Base-by-base conservation (phyloP, 1,140 invertebrate species). In the Diorhabda elongata region DNA sequence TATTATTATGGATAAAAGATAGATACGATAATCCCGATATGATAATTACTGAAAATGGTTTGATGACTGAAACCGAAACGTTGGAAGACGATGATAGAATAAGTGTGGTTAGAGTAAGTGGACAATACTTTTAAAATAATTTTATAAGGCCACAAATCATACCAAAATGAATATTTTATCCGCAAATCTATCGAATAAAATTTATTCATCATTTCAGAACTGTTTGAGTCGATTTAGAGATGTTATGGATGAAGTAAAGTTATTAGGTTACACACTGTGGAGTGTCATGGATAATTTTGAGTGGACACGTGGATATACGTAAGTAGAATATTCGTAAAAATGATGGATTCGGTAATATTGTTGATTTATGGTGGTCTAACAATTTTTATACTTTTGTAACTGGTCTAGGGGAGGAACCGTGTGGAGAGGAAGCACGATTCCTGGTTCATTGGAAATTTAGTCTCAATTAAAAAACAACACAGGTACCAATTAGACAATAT, bases 1-100 rank as follows among this genome's bases (percentile, higher is more conserved):
- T 85, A 44, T 75, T 91, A 26, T 86, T 86, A 59, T 88, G 86
- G 84, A 83, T 92, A 5, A 82, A 83, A 61, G 75, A 80, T 0
- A 78, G 83, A 5, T 92, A 90, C 75, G 79, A 84, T 63, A 87
- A 90, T 77, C 83, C 85, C 0, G 71, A 71, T 3, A 68, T 76
- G 43, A 67, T 71, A 5, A 62, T 74, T 58, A 73, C 73, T 42
- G 74, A 76, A 72, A 76, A 76, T 61, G 76, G 76, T 2, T 60
- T 73, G 43, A 60, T 62, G n/a, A 69, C 69, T 66, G 43, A 41
- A 3, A 63, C 44, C 26, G 66, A 64, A 42, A 44, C 42, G 26
- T 56, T 67, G 41, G 61, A 69, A 7, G 73, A 74, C 56, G 11
- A 66, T 9, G 57, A 62, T 5, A 65, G 73, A 43, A 44, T 57